Evolutionary conservation across 2,888 invertebrate genomes (phyloP).

Genomic region (Elysia crispata): DNA sequence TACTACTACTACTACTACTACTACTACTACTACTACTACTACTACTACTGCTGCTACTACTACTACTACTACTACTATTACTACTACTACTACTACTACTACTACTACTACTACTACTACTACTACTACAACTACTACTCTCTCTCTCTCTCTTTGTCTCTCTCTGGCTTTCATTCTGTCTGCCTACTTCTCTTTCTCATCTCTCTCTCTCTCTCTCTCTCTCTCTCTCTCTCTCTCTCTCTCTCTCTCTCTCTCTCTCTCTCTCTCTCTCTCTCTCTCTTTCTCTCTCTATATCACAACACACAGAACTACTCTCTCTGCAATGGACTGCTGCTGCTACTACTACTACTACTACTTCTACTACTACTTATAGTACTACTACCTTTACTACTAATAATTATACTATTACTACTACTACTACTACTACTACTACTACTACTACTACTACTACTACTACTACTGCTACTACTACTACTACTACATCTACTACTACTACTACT

Average conservation of each 20-base stretch:
- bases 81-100: conserved; percentile 50
- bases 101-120: conserved; percentile 5
- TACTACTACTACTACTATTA: conserved; percentile 50
- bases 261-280: too few species aligned
- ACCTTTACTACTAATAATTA: conserved; percentile 26
- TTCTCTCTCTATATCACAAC: too few species aligned
- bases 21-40: conserved; percentile 52
- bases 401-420: conserved; percentile 36
- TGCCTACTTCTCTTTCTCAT: too few species aligned
- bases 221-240: too few species aligned
- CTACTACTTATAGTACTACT: too few species aligned
- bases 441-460: conserved; percentile 21
- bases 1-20: conserved; percentile 49
- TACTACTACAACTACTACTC: neutral
- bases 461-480: neutral
- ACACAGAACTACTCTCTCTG: too few species aligned
- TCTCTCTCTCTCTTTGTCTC: neutral
- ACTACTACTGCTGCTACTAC: conserved; percentile 52
- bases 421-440: conserved; percentile 25
- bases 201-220: too few species aligned
- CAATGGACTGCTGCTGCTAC: conserved; percentile 20
- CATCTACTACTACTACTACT: conserved; percentile 7
- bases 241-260: too few species aligned
- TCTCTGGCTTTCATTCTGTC: too few species aligned
- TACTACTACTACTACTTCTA: conserved; percentile 26